These are phyloP conservation scores for Drosophila gaucha DNA, from an alignment of 2,888 invertebrate species.

Conservation along the genomic window DNA sequence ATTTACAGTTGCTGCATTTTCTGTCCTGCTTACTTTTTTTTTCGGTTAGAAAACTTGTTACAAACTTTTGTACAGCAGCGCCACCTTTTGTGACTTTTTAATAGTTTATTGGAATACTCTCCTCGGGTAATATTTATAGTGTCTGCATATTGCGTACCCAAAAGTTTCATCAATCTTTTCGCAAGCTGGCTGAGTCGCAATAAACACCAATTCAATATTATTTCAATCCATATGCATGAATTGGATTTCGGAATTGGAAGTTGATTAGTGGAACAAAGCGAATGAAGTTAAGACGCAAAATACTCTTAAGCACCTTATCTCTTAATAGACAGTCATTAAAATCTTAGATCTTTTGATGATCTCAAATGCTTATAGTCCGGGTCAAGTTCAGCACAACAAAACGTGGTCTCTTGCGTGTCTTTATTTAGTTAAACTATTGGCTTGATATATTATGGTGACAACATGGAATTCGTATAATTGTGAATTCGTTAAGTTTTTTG, in stretches of 20 bases:
- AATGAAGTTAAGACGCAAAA: conserved; percentile 4
- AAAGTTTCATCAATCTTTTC: neutral
- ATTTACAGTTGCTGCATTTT: conserved; percentile 51
- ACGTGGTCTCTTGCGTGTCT: conserved; percentile 8
- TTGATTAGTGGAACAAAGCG: neutral
- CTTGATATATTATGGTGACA: conserved; percentile 20
- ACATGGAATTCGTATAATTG: conserved; percentile 1
- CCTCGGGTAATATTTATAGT: conserved; percentile 18
- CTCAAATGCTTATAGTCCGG: conserved; percentile 20
- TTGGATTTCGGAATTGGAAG: conserved; percentile 2
- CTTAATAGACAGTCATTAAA: neutral
- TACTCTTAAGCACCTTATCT: conserved; percentile 8
- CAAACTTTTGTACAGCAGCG: conserved; percentile 35
- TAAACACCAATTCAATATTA: too few relatives aligned
- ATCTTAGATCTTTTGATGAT: conserved; percentile 17
- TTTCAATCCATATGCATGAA: conserved; percentile 14
- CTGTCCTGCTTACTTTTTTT: conserved; percentile 1
- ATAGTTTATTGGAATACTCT: conserved; percentile 28
- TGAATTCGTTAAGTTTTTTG: conserved; percentile 10
- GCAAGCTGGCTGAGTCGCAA: neutral
- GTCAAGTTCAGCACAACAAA: conserved; percentile 39
- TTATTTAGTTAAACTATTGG: neutral
- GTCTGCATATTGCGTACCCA: neutral
- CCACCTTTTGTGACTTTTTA: conserved; percentile 42
- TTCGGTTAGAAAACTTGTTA: conserved; percentile 40